phyloP scores from a whole-genome alignment of 2,888 invertebrate genomes.

The Latrodectus elegans region DNA sequence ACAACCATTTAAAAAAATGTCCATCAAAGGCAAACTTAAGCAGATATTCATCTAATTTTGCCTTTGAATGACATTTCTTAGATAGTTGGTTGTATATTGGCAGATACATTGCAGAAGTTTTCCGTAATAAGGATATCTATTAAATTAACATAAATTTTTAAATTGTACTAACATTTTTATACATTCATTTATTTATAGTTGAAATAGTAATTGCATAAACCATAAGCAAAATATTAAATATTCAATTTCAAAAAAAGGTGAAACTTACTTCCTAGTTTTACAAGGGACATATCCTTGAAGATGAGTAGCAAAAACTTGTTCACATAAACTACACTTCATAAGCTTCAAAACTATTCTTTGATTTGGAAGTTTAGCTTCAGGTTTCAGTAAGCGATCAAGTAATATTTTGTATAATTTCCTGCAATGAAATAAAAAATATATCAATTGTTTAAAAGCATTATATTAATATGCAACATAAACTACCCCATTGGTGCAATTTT shows the following conservation, averaged over 20 bases:
- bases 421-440: background rate
- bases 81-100: too few relatives aligned
- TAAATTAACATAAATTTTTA: too few relatives aligned
- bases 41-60: too few relatives aligned
- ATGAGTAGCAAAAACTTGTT: slow-evolving; percentile 62
- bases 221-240: background rate
- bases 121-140: too few relatives aligned
- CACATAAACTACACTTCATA: slow-evolving; percentile 62
- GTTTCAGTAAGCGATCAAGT: slow-evolving; percentile 51
- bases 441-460: background rate
- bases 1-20: too few relatives aligned
- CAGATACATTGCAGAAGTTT: too few relatives aligned
- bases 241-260: background rate
- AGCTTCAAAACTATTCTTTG: slow-evolving; percentile 55
- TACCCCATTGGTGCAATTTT: too few relatives aligned
- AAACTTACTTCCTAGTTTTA: slow-evolving; percentile 46
- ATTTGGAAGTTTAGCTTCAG: slow-evolving; percentile 49
- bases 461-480: background rate
- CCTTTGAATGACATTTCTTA: too few relatives aligned
- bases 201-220: too few relatives aligned
- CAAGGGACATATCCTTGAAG: slow-evolving; percentile 53
- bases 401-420: slow-evolving; percentile 63
- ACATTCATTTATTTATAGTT: too few relatives aligned
- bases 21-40: too few relatives aligned
- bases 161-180: too few relatives aligned